Base-by-base conservation (phyloP, 2,113 vertebrate species). In the Diphyllodes magnificus region DNA sequence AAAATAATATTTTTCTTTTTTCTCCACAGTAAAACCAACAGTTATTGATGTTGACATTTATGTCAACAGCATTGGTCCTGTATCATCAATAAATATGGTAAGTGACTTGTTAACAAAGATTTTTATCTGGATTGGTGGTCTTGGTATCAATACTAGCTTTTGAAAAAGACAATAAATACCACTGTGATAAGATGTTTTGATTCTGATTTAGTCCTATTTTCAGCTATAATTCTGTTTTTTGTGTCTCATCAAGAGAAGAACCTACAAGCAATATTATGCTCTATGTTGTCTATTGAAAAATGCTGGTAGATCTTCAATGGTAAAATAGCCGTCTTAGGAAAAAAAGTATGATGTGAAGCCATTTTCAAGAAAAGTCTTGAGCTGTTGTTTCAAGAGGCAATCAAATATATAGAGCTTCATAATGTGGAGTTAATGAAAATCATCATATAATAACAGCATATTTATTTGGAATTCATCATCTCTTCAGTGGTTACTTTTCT, bases 71-170 rank as follows among this genome's bases (percentile, higher is more conserved):
- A 99, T 99, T 47, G 99, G 99, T 47, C 99, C 99, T 1, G 99
- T 99, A 78, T 99, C 99, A 11, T 99, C 99, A 42, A 99, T 99
- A 97, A 99, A 99, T 95, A 99, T 99, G 99, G 99, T 99, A 96
- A 99, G 99, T 96, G 68, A 72, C 71, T 87, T 86, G n/a, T 33
- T 81, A 81, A 73, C 30, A 87, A 89, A 92, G n/a, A 68, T 85
- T 96, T 96, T 93, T 92, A 76, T 96, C 69, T 86, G 76, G 31
- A 78, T 45, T 73, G 8, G 47, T 91, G 63, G 18, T 42, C n/a
- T 81, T 37, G 6, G 49, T 25, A 47, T 95, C 71, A 79, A 47
- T 88, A 66, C 6, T 81, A 65, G 45, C 37, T 82, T 82, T 86
- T 82, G 40, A 68, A 51, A 88, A 78, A 72, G n/a, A 25, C 37